phyloP scores from a whole-genome alignment of 2,888 invertebrate genomes.

The Noctua comes region DNA sequence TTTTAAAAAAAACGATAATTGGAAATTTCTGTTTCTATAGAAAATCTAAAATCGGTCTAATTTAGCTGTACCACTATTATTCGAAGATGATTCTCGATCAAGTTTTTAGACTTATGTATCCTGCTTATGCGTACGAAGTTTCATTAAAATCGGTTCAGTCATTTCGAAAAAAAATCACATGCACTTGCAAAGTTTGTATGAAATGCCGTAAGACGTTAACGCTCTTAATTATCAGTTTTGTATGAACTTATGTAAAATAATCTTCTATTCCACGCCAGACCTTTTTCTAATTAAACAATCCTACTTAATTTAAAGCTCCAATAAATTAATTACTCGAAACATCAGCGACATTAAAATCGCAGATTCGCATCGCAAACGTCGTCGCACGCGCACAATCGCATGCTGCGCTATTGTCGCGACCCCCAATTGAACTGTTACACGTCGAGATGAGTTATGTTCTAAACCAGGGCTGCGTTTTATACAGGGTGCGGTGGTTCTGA shows the following conservation, averaged over 20 bases:
- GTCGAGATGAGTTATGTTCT: slow-evolving; percentile 87
- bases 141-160: no score
- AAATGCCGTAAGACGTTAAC: no score
- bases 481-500: slow-evolving; percentile 69
- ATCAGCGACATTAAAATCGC: slow-evolving; percentile 69
- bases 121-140: no score
- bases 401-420: slow-evolving; percentile 86
- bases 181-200: no score
- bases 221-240: no score
- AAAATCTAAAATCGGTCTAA: no score
- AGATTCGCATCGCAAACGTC: slow-evolving; percentile 58
- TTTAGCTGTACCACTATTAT: no score
- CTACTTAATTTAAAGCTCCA: slow-evolving; percentile 26
- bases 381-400: slow-evolving; percentile 79
- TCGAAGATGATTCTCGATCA: no score
- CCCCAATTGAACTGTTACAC: slow-evolving; percentile 88
- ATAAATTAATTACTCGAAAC: slow-evolving; percentile 63
- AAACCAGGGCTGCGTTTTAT: slow-evolving; percentile 59
- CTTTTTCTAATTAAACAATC: slow-evolving; percentile 21
- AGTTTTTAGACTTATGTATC: no score
- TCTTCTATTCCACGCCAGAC: not conserved
- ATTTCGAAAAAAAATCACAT: no score
- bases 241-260: not conserved
- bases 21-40: no score
- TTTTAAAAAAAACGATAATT: no score